Evolutionary conservation across 2,113 vertebrate genomes (phyloP).

Genomic region (Chamaea fasciata): DNA sequence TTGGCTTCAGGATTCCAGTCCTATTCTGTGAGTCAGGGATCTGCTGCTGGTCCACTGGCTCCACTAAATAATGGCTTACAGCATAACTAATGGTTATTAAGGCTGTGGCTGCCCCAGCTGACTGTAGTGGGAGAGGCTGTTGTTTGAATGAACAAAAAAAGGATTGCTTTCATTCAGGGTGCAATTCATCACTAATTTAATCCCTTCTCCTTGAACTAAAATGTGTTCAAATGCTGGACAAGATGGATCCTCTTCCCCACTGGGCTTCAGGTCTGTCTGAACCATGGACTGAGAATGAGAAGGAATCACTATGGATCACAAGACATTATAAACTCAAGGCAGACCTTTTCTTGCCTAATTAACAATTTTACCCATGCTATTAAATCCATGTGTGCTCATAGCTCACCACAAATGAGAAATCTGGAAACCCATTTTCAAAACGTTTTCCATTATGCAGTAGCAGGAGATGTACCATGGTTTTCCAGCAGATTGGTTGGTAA

Average conservation of each 20-base stretch:
- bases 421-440: background rate
- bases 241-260: background rate
- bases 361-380: background rate
- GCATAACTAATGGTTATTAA: background rate
- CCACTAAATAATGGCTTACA: background rate
- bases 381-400: background rate
- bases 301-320: background rate
- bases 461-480: background rate
- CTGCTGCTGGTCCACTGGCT: background rate
- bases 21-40: background rate
- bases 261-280: background rate
- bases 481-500: background rate
- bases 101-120: background rate
- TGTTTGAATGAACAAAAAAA: background rate
- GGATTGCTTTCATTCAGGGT: background rate
- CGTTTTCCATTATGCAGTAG: background rate
- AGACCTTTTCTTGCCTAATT: background rate
- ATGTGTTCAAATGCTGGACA: background rate
- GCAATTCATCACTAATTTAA: background rate
- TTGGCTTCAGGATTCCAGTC: background rate
- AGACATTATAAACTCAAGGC: background rate
- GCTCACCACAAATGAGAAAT: background rate
- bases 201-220: background rate
- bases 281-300: background rate
- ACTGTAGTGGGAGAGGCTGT: fast-evolving